Percentiles rank a stretch among this genome's conserved stretches.
phyloP scores from a whole-genome alignment of 2,888 invertebrate species.

The Dynastes hyllus region DNA sequence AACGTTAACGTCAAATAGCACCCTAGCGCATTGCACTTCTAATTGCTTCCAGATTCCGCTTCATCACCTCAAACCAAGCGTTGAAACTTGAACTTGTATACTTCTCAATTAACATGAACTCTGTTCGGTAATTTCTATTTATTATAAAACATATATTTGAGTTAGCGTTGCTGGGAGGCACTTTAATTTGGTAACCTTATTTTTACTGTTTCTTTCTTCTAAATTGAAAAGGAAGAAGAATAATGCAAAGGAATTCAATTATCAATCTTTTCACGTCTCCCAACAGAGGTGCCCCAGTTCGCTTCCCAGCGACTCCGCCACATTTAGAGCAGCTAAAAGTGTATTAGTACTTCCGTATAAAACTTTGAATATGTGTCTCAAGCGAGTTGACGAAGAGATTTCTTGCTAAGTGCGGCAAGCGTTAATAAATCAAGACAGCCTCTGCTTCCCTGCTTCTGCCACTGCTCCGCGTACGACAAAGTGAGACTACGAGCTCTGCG shows the following conservation, averaged over 20 bases:
- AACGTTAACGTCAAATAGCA: no score
- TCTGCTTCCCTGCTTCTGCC: no score
- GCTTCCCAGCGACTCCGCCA: slow-evolving; percentile 54
- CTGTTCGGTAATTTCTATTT: neutral
- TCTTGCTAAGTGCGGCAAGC: slow-evolving; percentile 57
- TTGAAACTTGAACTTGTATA: neutral
- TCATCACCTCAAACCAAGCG: no score
- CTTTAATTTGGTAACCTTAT: no score
- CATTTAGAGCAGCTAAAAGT: slow-evolving; percentile 52
- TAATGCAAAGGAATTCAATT: slow-evolving; percentile 31
- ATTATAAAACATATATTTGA: neutral
- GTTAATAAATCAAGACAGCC: slow-evolving; percentile 58
- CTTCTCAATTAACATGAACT: slow-evolving; percentile 11
- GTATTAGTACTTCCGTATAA: slow-evolving; percentile 59
- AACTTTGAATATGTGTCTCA: slow-evolving; percentile 62
- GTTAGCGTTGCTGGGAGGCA: neutral
- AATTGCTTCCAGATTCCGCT: no score
- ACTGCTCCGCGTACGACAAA: neutral
- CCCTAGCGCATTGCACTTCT: no score
- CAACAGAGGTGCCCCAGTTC: slow-evolving; percentile 46
- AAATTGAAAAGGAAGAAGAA: neutral
- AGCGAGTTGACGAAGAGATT: slow-evolving; percentile 58
- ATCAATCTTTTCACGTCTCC: neutral
- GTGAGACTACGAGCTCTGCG: neutral
- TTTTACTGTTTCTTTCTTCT: no score